A percentile compares a stretch with the other conserved stretches of the same genome.
Evolutionary conservation across 37 sponge, comb jelly and placozoan genomes (phyloP).

Genomic region (Sycon ciliatum): DNA sequence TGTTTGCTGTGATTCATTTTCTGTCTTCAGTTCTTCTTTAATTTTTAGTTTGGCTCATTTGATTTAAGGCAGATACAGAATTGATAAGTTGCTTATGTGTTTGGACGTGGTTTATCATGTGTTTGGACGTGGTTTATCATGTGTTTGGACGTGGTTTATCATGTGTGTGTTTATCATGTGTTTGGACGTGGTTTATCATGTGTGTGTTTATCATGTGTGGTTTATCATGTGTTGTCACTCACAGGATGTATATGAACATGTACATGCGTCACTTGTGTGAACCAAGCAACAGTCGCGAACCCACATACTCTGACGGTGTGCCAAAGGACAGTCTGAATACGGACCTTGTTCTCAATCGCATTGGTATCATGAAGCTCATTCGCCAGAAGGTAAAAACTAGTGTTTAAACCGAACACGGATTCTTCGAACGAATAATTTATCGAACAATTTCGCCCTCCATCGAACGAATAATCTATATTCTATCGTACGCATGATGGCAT

Average conservation of each 20-base stretch:
- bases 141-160: no score
- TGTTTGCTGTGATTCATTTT: no score
- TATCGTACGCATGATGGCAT: no score
- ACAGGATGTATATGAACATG: constrained; percentile 63
- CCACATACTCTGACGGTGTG: constrained; percentile 65
- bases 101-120: no score
- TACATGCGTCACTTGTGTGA: constrained; percentile 91
- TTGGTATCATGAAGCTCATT: constrained; percentile 77
- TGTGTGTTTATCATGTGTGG: background rate
- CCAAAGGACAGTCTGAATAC: constrained; percentile 61
- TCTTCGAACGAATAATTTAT: no score
- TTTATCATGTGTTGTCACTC: background rate
- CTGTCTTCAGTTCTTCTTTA: no score
- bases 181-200: background rate
- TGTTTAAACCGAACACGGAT: no score
- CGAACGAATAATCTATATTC: no score
- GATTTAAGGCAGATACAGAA: no score
- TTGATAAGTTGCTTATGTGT: no score
- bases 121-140: background rate
- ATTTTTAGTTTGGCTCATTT: no score
- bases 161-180: background rate
- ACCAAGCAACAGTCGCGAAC: constrained; percentile 41
- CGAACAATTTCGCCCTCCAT: no score
- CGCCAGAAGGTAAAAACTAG: constrained; percentile 84
- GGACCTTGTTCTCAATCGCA: constrained; percentile 66